These are phyloP conservation scores for Drosophila kepulauana DNA, from an alignment of 1,140 invertebrate species.

Conservation along the genomic window DNA sequence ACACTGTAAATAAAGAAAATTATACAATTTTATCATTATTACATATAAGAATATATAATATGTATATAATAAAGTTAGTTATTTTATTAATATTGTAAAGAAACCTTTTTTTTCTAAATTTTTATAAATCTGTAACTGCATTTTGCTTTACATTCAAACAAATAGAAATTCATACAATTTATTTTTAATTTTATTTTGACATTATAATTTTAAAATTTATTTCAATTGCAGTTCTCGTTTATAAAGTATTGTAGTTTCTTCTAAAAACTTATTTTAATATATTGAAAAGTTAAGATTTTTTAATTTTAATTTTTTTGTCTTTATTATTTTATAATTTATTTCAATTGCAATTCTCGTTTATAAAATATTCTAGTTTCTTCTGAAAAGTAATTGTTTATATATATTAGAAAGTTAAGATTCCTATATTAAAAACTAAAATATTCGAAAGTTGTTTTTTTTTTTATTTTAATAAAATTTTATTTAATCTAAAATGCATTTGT, in stretches of 20 bases:
- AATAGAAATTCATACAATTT: background rate
- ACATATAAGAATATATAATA: too few relatives aligned
- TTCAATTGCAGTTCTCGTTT: background rate
- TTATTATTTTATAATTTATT: conserved; percentile 33
- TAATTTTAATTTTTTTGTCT: conserved; percentile 23
- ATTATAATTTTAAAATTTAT: background rate
- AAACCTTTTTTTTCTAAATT: background rate
- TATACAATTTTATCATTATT: background rate
- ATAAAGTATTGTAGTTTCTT: background rate
- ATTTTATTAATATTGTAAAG: background rate
- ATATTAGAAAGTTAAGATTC: background rate
- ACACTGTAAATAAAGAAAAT: conserved; percentile 63
- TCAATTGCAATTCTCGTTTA: too few relatives aligned
- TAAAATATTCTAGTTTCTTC: too few relatives aligned
- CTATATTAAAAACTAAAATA: background rate
- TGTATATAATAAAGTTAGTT: background rate
- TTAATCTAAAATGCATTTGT: conserved; percentile 7
- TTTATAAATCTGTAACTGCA: background rate
- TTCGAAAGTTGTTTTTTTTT: conserved; percentile 3
- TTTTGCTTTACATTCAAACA: background rate
- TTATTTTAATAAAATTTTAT: conserved; percentile 16
- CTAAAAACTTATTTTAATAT: conserved; percentile 23
- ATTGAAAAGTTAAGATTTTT: background rate
- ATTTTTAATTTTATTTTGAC: background rate
- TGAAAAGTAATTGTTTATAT: conserved; percentile 21